Evolutionary conservation across 2,113 vertebrate species (phyloP), one percentile per base, ranked within the genome.

Genomic region (Phycodurus eques): DNA sequence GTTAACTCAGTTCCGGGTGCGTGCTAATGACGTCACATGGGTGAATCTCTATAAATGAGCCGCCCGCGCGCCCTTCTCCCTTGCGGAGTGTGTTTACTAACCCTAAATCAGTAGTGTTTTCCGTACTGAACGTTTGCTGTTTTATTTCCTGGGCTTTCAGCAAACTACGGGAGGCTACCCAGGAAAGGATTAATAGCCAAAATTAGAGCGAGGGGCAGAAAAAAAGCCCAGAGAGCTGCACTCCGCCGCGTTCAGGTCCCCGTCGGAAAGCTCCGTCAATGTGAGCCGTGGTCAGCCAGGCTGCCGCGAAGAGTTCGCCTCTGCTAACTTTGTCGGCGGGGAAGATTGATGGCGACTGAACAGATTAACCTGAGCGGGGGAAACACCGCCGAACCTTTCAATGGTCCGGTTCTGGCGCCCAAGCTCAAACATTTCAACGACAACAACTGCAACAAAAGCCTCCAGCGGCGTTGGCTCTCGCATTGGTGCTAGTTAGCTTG

Each of bases 291-390:
- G 91, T 84, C 88, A 90, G 91, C 84, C 0, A 0, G 86, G 89
- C 89, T 91, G 89, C 89, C 83, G 77, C 88, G 73, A 91, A 91
- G 91, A 90, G 91, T 89, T 88, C 0, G 89, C 56, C 91, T 92
- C 91, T 91, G 88, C 20, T 83, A 85, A 39, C 85, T 70, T 68
- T 77, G 83, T 83, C 83, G 75, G 19, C 63, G 78, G 83, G 83
- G 63, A 5, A 49, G n/a, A 22, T 2, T 13, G 0, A 17, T 5
- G 0, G 0, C 2, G 27, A 39, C 72, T 85, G 90, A 91, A 76
- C 80, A 92, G 83, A 91, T n/a, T 46, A 91, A 91, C 67, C 49
- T 88, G 91, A 92, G 87, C 71, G 13, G 56, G 27, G 85, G 84
- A 31, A 51, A 78, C 22, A 19, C 72, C 46, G 17, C 42, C 64